phyloP scores from a whole-genome alignment of 2,888 invertebrate genomes.

The Argynnis bischoffii region DNA sequence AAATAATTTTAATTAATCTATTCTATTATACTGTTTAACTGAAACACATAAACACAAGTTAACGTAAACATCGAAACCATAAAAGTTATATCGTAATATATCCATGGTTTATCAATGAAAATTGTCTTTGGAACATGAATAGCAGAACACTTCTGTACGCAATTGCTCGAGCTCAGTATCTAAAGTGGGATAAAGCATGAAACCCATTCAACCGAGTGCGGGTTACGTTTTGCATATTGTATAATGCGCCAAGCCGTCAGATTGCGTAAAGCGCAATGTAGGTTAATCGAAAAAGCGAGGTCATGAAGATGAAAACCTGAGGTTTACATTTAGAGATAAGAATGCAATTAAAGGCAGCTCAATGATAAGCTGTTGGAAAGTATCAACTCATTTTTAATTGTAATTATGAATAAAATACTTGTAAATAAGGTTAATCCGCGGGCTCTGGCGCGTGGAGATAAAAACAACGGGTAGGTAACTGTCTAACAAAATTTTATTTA shows the following conservation, averaged over 20 bases:
- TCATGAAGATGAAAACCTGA: constrained; percentile 26
- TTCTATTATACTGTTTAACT: no score
- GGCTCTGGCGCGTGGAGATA: no score
- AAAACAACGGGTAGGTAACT: no score
- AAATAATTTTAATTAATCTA: no score
- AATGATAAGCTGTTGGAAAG: no score
- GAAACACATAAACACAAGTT: no score
- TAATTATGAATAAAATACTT: no score
- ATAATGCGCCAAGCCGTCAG: constrained; percentile 32
- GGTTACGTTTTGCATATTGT: constrained; percentile 34
- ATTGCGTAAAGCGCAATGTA: constrained; percentile 34
- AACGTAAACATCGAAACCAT: no score
- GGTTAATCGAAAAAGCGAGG: constrained; percentile 34
- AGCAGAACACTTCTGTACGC: constrained; percentile 21
- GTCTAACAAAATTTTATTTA: no score
- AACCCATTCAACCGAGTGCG: constrained; percentile 28
- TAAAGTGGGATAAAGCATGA: constrained; percentile 33
- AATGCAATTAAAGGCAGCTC: constrained; percentile 10
- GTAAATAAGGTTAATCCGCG: no score
- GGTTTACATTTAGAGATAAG: constrained; percentile 15
- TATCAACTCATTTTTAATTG: no score
- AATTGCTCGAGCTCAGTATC: constrained; percentile 26
- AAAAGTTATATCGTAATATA: no score
- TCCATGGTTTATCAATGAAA: background rate
- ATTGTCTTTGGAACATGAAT: constrained; percentile 5